Conservation (phyloP, 2,113 vertebrate genomes). For the Sebastes fasciatus region DNA sequence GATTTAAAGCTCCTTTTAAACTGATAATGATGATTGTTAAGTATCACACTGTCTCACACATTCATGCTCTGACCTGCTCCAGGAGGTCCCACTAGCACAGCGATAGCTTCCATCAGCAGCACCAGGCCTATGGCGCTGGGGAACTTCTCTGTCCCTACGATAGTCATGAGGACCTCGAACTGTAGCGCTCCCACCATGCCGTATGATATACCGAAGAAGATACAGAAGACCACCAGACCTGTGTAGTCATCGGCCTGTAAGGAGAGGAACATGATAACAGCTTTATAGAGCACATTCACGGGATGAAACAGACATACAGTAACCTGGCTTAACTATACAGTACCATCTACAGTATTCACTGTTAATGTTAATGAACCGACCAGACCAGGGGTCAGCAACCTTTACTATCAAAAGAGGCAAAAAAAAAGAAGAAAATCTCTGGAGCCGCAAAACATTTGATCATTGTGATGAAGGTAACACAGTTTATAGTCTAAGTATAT, state of each 20-base stretch:
- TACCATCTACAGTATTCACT: background rate
- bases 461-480: too few species aligned
- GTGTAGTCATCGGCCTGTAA: constrained; percentile 77
- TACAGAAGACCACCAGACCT: constrained; percentile 90
- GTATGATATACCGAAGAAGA: constrained; percentile 96
- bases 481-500: too few species aligned
- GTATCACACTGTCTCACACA: background rate
- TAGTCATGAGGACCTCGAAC: constrained; percentile 96
- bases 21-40: too few species aligned
- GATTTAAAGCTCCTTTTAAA: too few species aligned
- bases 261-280: background rate
- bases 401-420: too few species aligned
- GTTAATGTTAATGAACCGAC: background rate
- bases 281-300: background rate
- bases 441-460: too few species aligned
- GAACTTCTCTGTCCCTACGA: constrained; percentile 93
- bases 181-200: constrained; percentile 97
- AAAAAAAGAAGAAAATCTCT: too few species aligned
- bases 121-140: constrained; percentile 95
- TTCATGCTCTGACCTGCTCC: constrained; percentile 86
- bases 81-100: constrained; percentile 92
- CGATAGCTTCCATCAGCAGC: constrained; percentile 90
- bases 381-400: background rate
- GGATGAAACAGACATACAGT: background rate
- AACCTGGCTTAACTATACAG: background rate